Evolutionary conservation across 2,888 invertebrate species (phyloP).

Genomic region (Orchestes rusci): DNA sequence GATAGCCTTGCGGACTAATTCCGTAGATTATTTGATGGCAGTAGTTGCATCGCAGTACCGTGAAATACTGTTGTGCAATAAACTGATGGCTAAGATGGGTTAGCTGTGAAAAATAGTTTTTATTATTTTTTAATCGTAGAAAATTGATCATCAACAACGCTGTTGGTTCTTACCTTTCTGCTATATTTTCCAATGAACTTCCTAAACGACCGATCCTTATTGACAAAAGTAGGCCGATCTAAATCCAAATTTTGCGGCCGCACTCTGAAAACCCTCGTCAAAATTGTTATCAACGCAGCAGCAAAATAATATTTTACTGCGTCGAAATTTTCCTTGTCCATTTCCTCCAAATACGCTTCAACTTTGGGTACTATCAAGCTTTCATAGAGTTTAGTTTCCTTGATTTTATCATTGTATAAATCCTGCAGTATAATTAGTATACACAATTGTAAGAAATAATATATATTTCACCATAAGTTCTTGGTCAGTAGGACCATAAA

Average conservation of each 20-base stretch:
- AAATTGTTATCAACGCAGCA: slow-evolving; percentile 72
- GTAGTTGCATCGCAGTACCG: slow-evolving; percentile 87
- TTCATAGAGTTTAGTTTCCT: slow-evolving; percentile 68
- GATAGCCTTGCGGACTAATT: slow-evolving; percentile 93
- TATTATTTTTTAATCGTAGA: slow-evolving; percentile 5
- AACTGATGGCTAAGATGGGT: slow-evolving; percentile 86
- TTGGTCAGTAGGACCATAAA: slow-evolving; percentile 82
- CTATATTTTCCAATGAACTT: slow-evolving; percentile 52
- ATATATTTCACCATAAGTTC: slow-evolving; percentile 48
- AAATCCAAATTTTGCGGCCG: slow-evolving; percentile 53
- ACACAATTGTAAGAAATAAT: neutral
- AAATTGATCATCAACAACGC: neutral
- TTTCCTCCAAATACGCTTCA: slow-evolving; percentile 58
- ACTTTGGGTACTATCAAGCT: slow-evolving; percentile 64
- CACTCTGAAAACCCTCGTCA: slow-evolving; percentile 68
- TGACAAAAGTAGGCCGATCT: slow-evolving; percentile 77
- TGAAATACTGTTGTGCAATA: slow-evolving; percentile 79
- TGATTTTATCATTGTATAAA: slow-evolving; percentile 66
- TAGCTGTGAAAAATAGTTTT: slow-evolving; percentile 47
- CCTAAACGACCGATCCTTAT: slow-evolving; percentile 72
- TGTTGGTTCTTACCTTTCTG: slow-evolving; percentile 29
- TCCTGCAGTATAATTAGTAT: slow-evolving; percentile 40
- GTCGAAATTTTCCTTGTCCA: slow-evolving; percentile 56
- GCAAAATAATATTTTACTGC: slow-evolving; percentile 61
- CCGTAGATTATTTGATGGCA: slow-evolving; percentile 92